A percentile compares a stretch with the other conserved stretches of the same genome.
phyloP scores from a whole-genome alignment of 2,888 invertebrate species.

The Drosophila birchii region DNA sequence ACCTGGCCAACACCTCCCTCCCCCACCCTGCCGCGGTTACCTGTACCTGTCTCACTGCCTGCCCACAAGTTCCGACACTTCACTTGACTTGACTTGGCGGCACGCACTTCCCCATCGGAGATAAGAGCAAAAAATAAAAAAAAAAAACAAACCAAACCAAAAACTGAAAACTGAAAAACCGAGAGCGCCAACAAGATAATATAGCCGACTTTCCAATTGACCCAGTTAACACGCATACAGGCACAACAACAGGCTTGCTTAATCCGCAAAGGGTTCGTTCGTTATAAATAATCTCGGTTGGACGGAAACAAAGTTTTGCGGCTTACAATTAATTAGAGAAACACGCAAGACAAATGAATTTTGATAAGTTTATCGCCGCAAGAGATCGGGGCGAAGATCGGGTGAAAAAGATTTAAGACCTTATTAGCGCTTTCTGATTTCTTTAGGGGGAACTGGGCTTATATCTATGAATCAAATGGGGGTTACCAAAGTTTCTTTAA shows the following conservation, averaged over 20 bases:
- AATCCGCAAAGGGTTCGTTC: constrained; percentile 29
- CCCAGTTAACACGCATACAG: constrained; percentile 44
- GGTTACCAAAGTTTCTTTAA: not conserved
- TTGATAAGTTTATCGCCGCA: constrained; percentile 51
- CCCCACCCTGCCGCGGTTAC: constrained; percentile 2
- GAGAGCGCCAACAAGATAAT: constrained; percentile 51
- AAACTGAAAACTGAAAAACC: constrained; percentile 24
- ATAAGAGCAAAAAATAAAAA: constrained; percentile 39
- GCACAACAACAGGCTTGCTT: constrained; percentile 13
- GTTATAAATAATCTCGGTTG: constrained; percentile 15
- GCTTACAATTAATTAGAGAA: constrained; percentile 58
- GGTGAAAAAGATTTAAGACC: constrained; percentile 27
- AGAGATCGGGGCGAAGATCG: constrained; percentile 23
- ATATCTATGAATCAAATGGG: not conserved
- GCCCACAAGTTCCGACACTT: constrained; percentile 43
- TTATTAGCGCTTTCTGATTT: constrained; percentile 31
- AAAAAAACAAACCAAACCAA: constrained; percentile 12
- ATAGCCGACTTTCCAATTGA: constrained; percentile 70
- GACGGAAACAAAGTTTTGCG: constrained; percentile 5
- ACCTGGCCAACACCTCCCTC: constrained; percentile 18
- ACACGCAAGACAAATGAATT: constrained; percentile 52
- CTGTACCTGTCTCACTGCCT: constrained; percentile 30
- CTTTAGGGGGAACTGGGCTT: not conserved
- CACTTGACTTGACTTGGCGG: constrained; percentile 42
- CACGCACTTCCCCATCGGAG: constrained; percentile 41